Percentiles rank a stretch among this genome's conserved stretches.
Evolutionary conservation across 2,797 vertebrate species (phyloP).

Genomic region (Lithobates pipiens): DNA sequence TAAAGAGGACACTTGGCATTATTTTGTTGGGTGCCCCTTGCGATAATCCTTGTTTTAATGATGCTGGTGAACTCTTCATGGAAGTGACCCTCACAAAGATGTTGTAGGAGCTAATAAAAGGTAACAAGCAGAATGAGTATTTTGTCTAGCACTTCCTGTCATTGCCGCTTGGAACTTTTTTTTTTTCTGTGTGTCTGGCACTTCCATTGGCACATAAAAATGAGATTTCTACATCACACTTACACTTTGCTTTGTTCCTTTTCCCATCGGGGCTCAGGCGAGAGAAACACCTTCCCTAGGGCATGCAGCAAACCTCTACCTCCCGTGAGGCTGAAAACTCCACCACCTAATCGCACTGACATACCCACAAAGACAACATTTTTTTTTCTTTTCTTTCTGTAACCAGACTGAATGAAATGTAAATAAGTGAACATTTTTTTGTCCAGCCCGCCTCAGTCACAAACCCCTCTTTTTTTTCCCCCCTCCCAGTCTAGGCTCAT

Average conservation of each 20-base stretch:
- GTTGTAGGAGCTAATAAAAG: slow-evolving; percentile 36
- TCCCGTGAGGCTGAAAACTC: background rate
- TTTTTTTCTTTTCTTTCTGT: background rate
- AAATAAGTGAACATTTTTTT: slow-evolving; percentile 43
- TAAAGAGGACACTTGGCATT: background rate
- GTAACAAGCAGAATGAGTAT: slow-evolving; percentile 23
- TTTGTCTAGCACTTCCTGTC: slow-evolving; percentile 16
- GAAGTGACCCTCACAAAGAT: slow-evolving; percentile 19
- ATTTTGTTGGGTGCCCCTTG: slow-evolving; percentile 22
- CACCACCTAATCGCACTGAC: slow-evolving; percentile 24
- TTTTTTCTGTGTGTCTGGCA: background rate
- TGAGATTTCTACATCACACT: slow-evolving; percentile 5
- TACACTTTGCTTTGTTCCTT: slow-evolving; percentile 12
- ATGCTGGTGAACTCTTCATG: slow-evolving; percentile 6
- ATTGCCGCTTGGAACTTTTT: background rate
- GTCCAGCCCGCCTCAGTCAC: background rate
- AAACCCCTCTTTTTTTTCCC: background rate
- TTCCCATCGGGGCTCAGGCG: slow-evolving; percentile 1
- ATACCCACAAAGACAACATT: slow-evolving; percentile 8
- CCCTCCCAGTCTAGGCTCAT: background rate
- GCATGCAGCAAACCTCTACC: background rate
- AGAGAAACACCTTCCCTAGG: background rate
- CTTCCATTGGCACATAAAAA: slow-evolving; percentile 8
- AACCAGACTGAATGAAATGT: slow-evolving; percentile 6
- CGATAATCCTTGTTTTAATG: slow-evolving; percentile 40